phyloP scores from a whole-genome alignment of 2,797 vertebrate species.

The Spizella passerina region DNA sequence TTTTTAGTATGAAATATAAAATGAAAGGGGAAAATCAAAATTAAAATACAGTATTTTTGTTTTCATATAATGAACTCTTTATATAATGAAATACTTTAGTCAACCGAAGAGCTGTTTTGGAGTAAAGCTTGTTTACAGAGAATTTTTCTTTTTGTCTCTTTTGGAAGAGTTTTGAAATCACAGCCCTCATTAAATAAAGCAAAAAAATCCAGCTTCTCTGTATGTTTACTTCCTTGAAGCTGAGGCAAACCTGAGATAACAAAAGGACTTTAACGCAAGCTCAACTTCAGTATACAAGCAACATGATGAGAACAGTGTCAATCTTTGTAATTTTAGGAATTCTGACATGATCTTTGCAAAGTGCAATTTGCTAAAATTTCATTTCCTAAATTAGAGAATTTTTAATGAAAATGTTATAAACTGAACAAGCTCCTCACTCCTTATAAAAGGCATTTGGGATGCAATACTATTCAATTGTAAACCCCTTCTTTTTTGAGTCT shows the following conservation, averaged over 20 bases:
- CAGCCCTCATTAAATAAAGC: not conserved
- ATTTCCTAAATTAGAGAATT: not conserved
- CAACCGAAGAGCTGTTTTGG: not conserved
- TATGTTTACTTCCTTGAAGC: slow-evolving; percentile 2
- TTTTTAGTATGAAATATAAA: not conserved
- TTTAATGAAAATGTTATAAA: not conserved
- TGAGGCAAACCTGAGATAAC: not conserved
- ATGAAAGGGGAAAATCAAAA: not conserved
- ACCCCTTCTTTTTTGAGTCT: not conserved
- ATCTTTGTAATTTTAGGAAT: not conserved
- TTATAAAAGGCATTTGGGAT: not conserved
- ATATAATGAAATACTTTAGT: not conserved
- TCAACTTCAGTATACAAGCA: slow-evolving; percentile 17
- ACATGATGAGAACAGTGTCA: not conserved
- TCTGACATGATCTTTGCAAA: not conserved
- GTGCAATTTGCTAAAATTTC: not conserved
- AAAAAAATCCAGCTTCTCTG: not conserved
- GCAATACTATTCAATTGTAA: not conserved
- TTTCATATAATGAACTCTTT: not conserved
- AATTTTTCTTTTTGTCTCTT: not conserved
- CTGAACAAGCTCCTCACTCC: not conserved
- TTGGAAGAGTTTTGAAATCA: not conserved
- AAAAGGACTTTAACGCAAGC: slow-evolving; percentile 32
- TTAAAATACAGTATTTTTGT: not conserved
- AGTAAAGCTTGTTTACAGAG: not conserved